Conservation (phyloP, 2,888 invertebrate species). For the Eurytoma adleriae region DNA sequence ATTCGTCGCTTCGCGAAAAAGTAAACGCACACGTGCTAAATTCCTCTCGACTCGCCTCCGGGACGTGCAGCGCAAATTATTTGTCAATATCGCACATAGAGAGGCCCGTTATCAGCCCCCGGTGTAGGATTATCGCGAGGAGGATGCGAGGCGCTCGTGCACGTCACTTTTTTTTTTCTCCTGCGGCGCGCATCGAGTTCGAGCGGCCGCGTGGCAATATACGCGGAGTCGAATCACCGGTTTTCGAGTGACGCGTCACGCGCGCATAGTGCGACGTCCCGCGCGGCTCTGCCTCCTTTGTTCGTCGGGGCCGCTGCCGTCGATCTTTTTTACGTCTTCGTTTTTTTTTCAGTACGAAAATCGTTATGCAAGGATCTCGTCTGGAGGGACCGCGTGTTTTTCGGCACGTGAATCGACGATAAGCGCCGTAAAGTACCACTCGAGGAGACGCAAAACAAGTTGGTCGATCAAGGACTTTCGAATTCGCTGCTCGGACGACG, state of each 20-base stretch:
- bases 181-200: neutral
- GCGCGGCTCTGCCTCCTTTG: too few relatives aligned
- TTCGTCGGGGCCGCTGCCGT: too few relatives aligned
- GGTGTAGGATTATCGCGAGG: conserved; percentile 12
- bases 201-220: neutral
- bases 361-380: neutral
- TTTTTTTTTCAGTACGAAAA: neutral
- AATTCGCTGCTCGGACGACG: too few relatives aligned
- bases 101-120: conserved; percentile 8
- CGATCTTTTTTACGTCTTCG: too few relatives aligned
- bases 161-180: neutral
- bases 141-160: neutral
- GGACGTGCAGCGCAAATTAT: conserved; percentile 3
- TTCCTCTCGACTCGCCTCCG: neutral
- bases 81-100: neutral
- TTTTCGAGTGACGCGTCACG: conserved; percentile 1
- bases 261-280: neutral
- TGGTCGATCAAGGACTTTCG: too few relatives aligned
- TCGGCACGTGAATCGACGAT: neutral
- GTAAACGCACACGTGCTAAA: neutral
- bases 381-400: neutral
- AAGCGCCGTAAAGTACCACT: neutral
- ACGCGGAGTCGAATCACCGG: neutral
- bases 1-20: neutral
- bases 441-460: neutral